Evolutionary conservation across 2,888 invertebrate genomes (phyloP), one percentile per base, ranked within the genome.

Genomic region (Morpho achilles): DNA sequence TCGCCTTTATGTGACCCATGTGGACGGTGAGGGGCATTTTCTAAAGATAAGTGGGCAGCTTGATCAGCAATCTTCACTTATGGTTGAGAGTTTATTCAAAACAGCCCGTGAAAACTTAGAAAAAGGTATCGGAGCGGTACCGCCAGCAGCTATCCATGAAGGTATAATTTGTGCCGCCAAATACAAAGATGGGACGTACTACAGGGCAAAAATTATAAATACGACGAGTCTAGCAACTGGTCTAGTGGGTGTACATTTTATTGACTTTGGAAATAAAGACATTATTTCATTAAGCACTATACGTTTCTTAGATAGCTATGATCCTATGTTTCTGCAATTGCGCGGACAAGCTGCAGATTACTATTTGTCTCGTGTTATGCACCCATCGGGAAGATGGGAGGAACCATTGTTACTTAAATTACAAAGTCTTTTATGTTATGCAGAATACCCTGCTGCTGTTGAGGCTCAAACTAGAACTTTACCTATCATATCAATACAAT

Each of bases 31-130:
- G 62, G 93, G 94, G 41, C 92, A 93, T 59, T 94, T 94, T 74
- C 80, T 96, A 61, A 94, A 93, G 84, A 87, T 96, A 73, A 94
- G 93, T 88, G 96, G 95, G 40, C 96, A 96, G 79, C 82, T 91
- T 0, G 93, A 94, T 70, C 92, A 92, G 69, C 84, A 87, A 61
- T 79, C 91, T 48, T 91, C 92, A 1, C 74, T 92, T 56, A 87
- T 89, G 73, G 80, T 94, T 50, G 94, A 94, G 72, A 90, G 89
- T 58, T 68, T 89, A 49, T 87, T 91, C 60, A 74, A 82, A 58
- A 64, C 74, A 22, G 81, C 88, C 7, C 75, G 79, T 46, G 85
- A 83, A 51, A 84, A 80, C 68, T 78, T 89, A 55, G 89, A 88
- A 77, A 76, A 85, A 71, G 83, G 89, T 62, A 73, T 89, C 69